These are phyloP conservation scores for Rhamphomyia laevipes DNA, from an alignment of 2,888 invertebrate species.

Conservation along the genomic window DNA sequence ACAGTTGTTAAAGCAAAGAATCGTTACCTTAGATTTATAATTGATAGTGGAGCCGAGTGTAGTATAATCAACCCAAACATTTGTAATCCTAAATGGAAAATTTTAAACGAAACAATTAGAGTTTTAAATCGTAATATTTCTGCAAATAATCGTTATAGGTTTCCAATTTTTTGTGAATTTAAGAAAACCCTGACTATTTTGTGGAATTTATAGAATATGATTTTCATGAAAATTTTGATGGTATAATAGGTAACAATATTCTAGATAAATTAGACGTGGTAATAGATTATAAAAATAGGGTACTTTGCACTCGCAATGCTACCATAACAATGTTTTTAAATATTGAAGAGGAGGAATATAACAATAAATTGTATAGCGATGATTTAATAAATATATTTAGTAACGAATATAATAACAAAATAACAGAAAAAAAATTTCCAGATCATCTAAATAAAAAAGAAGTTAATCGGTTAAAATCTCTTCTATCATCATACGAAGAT, in stretches of 20 bases:
- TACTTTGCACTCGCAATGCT: not conserved
- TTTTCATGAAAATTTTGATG: slow-evolving; percentile 4
- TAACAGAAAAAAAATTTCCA: not conserved
- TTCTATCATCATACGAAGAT: slow-evolving; percentile 5
- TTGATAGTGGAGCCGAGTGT: slow-evolving; percentile 5
- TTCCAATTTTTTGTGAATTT: slow-evolving; percentile 5
- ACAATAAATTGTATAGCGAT: no score
- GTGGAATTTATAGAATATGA: slow-evolving; percentile 4
- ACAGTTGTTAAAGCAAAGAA: slow-evolving; percentile 1
- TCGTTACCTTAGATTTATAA: slow-evolving; percentile 1
- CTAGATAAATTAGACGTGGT: not conserved
- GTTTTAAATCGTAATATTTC: not conserved
- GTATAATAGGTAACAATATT: slow-evolving; percentile 8
- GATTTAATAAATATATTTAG: not conserved
- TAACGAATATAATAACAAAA: not conserved
- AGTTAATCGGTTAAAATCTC: not conserved
- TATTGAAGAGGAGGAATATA: not conserved
- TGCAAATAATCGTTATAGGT: no score
- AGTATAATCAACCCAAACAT: slow-evolving; percentile 4
- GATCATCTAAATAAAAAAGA: slow-evolving; percentile 2
- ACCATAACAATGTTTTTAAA: not conserved
- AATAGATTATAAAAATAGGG: not conserved
- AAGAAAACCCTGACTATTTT: not conserved
- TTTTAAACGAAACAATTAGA: not conserved
- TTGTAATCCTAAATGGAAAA: slow-evolving; percentile 6